Base-by-base conservation (phyloP, 2,888 invertebrate genomes). In the Chloroclysta siterata region DNA sequence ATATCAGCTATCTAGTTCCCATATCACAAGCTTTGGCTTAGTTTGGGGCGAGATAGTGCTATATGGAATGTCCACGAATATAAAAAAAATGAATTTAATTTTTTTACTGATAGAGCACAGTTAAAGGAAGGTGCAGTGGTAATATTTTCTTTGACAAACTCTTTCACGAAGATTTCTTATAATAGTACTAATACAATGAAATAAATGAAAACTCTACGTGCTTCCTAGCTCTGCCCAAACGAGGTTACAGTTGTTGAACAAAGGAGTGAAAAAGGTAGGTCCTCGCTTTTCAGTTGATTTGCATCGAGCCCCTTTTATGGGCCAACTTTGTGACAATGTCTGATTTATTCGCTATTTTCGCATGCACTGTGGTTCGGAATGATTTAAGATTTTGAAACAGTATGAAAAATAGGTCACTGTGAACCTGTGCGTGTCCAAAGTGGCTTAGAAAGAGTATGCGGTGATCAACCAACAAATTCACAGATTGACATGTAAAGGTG, bases 231-330 rank as follows among this genome's bases (percentile, higher is more conserved):
- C 77, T 75, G 70, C 70, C 69, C 62, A 69, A 75, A 77, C 77
- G 75, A 70, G 68, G 82, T 76, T 77, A 79, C 80, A 81, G 79
- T 81, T 78, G 81, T 82, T 79, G 79, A 83, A 82, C 80, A 81
- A 79, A 80, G 75, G 76, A 78, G 73, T 76, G 76, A 77, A 80
- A 82, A 77, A 80, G 76, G 74, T 75, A 70, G 70, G 71, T 65
- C 69, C 42, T 46, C 57, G 48, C 60, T 70, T 76, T 75, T 76
- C 79, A 75, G 69, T 77, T 79, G 77, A 79, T 79, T 80, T 80
- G 74, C 69, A 67, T 67, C 70, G 68, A 54, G 60, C 70, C 73
- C 77, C 77, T 76, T 73, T 76, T 68, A 65, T 71, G 66, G 70
- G 59, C 54, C 63, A 73, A 74, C 72, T 73, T 72, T 63, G 69